phyloP scores from a whole-genome alignment of 2,888 invertebrate species.

The Cenopis cana region DNA sequence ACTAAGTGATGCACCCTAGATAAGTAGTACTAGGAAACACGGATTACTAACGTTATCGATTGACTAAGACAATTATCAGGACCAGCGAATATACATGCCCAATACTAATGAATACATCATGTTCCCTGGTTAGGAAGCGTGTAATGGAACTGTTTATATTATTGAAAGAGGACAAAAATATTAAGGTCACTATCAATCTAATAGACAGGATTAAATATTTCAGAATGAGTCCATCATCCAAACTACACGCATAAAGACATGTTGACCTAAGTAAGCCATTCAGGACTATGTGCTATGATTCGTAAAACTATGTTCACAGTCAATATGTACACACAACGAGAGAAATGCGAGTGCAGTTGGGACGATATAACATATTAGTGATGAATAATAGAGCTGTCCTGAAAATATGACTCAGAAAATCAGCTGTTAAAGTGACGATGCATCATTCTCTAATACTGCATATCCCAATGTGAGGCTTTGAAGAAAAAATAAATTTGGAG shows the following conservation, averaged over 20 bases:
- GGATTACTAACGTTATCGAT: conserved; percentile 62
- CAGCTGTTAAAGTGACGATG: conserved; percentile 85
- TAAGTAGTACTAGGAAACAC: conserved; percentile 69
- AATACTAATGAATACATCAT: conserved; percentile 79
- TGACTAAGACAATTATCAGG: conserved; percentile 71
- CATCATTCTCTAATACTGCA: conserved; percentile 85
- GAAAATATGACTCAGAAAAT: conserved; percentile 81
- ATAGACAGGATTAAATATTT: conserved; percentile 70
- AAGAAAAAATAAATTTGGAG: conserved; percentile 80
- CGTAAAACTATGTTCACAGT: conserved; percentile 41
- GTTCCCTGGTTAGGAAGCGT: conserved; percentile 83
- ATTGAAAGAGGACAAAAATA: conserved; percentile 71
- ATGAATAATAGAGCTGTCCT: conserved; percentile 85
- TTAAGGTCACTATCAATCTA: conserved; percentile 70
- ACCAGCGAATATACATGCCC: conserved; percentile 83
- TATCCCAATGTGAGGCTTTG: conserved; percentile 83
- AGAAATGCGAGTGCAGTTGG: conserved; percentile 70
- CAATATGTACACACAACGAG: conserved; percentile 47
- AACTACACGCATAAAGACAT: conserved; percentile 66
- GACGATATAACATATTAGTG: conserved; percentile 79
- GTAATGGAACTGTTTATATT: conserved; percentile 76
- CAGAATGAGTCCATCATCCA: conserved; percentile 76
- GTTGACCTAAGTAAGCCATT: conserved; percentile 44
- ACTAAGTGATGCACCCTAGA: conserved; percentile 82
- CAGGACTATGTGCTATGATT: conserved; percentile 44